Evolutionary conservation across 2,113 vertebrate species (phyloP), one percentile per base, ranked within the genome.

Genomic region (Laticauda colubrina): DNA sequence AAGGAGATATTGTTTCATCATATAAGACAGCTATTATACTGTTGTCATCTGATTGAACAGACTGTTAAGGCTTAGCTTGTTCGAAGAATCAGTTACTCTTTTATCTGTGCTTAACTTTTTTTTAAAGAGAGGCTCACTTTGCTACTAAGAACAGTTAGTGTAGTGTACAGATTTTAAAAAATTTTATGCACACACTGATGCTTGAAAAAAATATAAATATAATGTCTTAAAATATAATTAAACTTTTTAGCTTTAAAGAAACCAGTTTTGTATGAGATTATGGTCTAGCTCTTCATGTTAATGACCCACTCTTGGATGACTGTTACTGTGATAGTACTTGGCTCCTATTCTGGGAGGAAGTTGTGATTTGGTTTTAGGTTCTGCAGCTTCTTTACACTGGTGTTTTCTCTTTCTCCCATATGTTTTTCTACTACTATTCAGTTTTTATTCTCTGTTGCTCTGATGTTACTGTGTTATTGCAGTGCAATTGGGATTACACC

Each of bases 91-190:
- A 93, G 39, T 93, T 26, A 29, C 59, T 89, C 14, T n/a, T 0
- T 95, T 45, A 93, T 94, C 94, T 89, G 85, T 14, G 89, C n/a
- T 90, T 85, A 54, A 90, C 94, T 45, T 94, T 92, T 91, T 94
- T 93, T 88, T 8, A 39, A 95, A 90, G 88, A 81, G 90, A 57
- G 87, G 89, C 92, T 94, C 1, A 93, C 91, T 93, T 94, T 95
- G 94, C 56, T 64, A 2, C 1, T n/a, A 95, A 23, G 87, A 92
- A 94, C 87, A 64, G n/a, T 91, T 91, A 87, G 91, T 56, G 61
- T 86, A 86, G 12, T 89, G 94, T 69, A 93, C 24, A 92, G 92
- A 94, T 86, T 93, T 95, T 90, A 55, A 94, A 91, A 57, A 86
- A 39, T 92, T 92, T 53, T 91, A 93, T 85, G 91, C 0, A 2